Percentiles rank a stretch among this genome's conserved stretches.
Conservation (phyloP, 2,888 invertebrate species). For the Eilema sororculum region DNA sequence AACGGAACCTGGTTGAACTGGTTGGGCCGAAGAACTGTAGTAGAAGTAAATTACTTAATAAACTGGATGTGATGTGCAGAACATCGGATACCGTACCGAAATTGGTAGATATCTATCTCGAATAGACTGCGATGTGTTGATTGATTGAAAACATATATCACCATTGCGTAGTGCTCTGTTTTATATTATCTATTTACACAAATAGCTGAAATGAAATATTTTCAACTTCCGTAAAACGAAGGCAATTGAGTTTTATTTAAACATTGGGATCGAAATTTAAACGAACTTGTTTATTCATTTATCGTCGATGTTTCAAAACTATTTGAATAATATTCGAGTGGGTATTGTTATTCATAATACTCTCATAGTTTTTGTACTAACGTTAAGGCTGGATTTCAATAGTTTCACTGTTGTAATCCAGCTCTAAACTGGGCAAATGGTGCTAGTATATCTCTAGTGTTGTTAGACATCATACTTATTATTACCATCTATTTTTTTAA, state of each 20-base stretch:
- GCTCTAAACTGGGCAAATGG: background rate
- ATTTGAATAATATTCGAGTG: background rate
- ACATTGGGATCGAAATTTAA: conserved; percentile 18
- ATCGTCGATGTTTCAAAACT: conserved; percentile 16
- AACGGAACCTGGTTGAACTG: no score
- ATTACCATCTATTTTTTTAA: no score
- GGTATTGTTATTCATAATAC: conserved; percentile 3
- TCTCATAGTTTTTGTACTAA: background rate
- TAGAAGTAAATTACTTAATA: no score
- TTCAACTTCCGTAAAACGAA: conserved; percentile 11
- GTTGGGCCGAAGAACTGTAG: no score
- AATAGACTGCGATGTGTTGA: background rate
- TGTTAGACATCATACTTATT: no score
- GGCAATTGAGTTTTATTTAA: conserved; percentile 24
- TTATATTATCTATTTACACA: background rate
- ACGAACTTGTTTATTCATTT: conserved; percentile 28
- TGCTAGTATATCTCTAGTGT: background rate
- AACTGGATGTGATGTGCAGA: no score
- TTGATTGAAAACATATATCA: conserved; percentile 2
- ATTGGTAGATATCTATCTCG: background rate
- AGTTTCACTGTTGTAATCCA: background rate
- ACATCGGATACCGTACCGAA: background rate
- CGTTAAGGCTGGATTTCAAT: background rate
- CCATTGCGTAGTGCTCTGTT: background rate
- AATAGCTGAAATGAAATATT: conserved; percentile 5